Evolutionary conservation across 2,888 invertebrate genomes (phyloP).

Genomic region (Troglohyphantes excavatus): DNA sequence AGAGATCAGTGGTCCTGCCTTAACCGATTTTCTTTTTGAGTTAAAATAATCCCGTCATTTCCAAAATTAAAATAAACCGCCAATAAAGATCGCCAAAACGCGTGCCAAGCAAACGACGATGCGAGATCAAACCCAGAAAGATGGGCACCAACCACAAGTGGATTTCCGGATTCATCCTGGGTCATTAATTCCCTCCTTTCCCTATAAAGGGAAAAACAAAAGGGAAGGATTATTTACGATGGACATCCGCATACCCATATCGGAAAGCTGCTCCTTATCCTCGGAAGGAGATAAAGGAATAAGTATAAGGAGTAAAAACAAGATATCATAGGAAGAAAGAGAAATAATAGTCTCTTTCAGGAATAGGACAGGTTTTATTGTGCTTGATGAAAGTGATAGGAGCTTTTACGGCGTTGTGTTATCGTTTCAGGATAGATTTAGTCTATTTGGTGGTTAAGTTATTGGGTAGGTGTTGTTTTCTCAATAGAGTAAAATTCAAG

Average conservation of each 20-base stretch:
- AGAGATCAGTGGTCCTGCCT: too few species aligned
- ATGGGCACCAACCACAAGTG: slow-evolving; percentile 25
- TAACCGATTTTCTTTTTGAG: too few species aligned
- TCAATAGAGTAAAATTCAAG: too few species aligned
- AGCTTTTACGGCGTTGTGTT: background rate
- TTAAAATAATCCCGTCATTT: too few species aligned
- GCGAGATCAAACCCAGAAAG: slow-evolving; percentile 2
- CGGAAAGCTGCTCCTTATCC: background rate
- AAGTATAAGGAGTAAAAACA: slow-evolving; percentile 4
- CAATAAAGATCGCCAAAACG: background rate
- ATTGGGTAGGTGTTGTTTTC: background rate
- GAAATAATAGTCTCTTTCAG: background rate
- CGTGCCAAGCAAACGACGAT: background rate
- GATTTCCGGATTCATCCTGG: slow-evolving; percentile 35
- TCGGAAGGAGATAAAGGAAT: background rate
- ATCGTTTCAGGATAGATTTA: slow-evolving; percentile 5
- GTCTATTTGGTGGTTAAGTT: background rate
- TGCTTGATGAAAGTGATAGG: background rate
- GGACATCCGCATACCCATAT: background rate
- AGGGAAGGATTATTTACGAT: slow-evolving; percentile 13
- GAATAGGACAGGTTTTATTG: slow-evolving; percentile 34
- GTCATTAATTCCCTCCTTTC: slow-evolving; percentile 31
- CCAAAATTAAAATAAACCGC: background rate
- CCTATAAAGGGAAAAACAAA: background rate
- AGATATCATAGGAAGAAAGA: background rate